These are phyloP conservation scores for Chascanopsetta lugubris DNA, from an alignment of 2,113 vertebrate genomes.

Conservation along the genomic window DNA sequence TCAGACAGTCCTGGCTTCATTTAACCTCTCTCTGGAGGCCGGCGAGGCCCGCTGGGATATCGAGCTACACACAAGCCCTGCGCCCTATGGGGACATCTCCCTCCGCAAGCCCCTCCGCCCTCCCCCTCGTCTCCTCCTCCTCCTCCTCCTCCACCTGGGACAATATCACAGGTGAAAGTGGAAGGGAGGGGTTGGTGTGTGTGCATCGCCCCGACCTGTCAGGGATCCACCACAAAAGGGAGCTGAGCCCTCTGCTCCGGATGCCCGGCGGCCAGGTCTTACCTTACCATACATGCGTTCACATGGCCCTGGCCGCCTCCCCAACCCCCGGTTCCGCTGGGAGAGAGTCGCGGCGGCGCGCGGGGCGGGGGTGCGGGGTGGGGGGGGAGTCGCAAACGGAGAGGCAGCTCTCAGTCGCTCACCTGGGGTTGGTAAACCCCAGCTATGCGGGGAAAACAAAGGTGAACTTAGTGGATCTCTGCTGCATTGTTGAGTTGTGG, in stretches of 20 bases:
- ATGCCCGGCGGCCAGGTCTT: conserved; percentile 73
- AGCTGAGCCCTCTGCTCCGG: conserved; percentile 68
- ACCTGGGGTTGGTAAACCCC: conserved; percentile 78
- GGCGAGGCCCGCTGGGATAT: conserved; percentile 75
- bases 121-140: conserved; percentile 43
- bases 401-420: conserved; percentile 66
- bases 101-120: conserved; percentile 56
- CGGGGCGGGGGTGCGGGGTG: no score
- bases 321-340: conserved; percentile 56
- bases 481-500: conserved; percentile 72
- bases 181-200: conserved; percentile 68
- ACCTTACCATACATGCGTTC: conserved; percentile 70
- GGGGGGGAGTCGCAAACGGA: conserved; percentile 65
- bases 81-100: conserved; percentile 73
- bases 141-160: conserved; percentile 66
- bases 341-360: conserved; percentile 60
- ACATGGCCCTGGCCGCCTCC: conserved; percentile 64
- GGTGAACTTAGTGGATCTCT: conserved; percentile 77
- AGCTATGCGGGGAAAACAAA: conserved; percentile 78
- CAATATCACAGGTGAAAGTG: conserved; percentile 81
- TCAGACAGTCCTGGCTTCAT: conserved; percentile 79
- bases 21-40: conserved; percentile 79
- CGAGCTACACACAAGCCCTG: conserved; percentile 73
- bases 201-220: conserved; percentile 74
- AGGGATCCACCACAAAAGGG: conserved; percentile 74